A percentile compares a stretch with the other conserved stretches of the same genome.
Conservation (phyloP, 2,797 vertebrate species). For the Meriones psammophilus region DNA sequence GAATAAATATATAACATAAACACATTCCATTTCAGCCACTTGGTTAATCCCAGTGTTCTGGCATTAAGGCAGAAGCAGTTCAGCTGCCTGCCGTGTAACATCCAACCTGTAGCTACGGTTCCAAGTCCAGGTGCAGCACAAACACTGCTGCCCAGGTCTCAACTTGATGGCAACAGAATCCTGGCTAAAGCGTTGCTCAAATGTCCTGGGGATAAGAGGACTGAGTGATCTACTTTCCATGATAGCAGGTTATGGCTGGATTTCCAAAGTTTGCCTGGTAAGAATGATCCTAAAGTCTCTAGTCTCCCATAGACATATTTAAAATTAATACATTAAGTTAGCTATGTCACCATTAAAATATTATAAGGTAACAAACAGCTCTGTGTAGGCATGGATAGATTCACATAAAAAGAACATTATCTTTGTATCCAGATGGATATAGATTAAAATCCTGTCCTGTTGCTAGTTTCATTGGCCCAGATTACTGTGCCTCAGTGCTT, state of each 20-base stretch:
- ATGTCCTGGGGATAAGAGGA: background rate
- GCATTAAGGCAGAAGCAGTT: background rate
- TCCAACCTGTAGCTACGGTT: background rate
- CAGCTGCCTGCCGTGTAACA: background rate
- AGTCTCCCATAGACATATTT: background rate
- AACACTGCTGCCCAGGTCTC: background rate
- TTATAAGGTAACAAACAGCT: background rate
- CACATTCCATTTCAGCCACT: background rate
- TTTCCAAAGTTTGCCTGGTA: background rate
- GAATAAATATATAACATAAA: background rate
- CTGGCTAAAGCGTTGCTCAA: background rate
- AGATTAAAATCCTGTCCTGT: background rate
- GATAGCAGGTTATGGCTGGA: background rate
- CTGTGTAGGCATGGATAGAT: background rate
- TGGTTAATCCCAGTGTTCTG: background rate
- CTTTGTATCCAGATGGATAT: background rate
- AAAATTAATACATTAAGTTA: background rate
- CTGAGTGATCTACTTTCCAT: background rate
- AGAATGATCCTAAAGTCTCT: background rate
- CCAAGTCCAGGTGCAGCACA: background rate
- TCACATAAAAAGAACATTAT: background rate
- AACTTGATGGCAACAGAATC: background rate
- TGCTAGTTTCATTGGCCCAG: background rate
- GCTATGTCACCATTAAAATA: background rate
- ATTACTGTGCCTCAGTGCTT: background rate